These are phyloP conservation scores for Adela reaumurella DNA, from an alignment of 2,888 invertebrate genomes.

Conservation along the genomic window DNA sequence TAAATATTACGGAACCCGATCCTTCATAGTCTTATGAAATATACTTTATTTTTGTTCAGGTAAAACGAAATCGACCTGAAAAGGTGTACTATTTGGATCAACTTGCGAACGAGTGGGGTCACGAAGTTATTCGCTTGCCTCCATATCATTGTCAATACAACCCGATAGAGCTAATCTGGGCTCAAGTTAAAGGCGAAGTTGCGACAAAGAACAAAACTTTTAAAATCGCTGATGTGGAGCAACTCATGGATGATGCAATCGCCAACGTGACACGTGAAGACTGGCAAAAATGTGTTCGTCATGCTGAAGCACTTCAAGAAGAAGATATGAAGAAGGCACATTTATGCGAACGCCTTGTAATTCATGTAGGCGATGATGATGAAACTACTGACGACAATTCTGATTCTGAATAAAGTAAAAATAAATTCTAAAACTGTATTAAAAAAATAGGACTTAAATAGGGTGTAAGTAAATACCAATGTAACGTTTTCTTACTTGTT, in stretches of 20 bases:
- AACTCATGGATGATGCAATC: slow-evolving; percentile 4
- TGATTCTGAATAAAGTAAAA: no score
- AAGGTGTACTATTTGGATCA: slow-evolving; percentile 1
- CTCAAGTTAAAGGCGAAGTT: slow-evolving; percentile 1
- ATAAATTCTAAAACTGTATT: no score
- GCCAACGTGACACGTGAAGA: background rate
- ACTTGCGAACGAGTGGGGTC: slow-evolving; percentile 1
- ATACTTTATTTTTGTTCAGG: background rate
- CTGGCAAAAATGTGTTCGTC: background rate
- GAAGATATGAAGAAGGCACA: background rate
- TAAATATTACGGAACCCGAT: no score
- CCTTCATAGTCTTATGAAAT: no score
- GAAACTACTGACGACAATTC: background rate
- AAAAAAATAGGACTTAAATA: no score
- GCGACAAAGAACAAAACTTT: background rate
- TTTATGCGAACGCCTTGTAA: background rate
- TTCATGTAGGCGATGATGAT: background rate
- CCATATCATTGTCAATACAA: slow-evolving; percentile 9
- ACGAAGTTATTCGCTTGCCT: slow-evolving; percentile 5
- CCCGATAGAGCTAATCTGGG: slow-evolving; percentile 6
- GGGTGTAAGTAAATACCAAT: no score
- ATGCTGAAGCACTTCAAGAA: background rate
- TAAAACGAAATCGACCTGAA: background rate
- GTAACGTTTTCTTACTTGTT: no score
- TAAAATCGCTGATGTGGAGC: slow-evolving; percentile 1